A percentile compares a stretch with the other conserved stretches of the same genome.
Evolutionary conservation across 30 jellyfish, hydroid and myxozoan genomes (phyloP).

Genomic region (Turritopsis rubra): DNA sequence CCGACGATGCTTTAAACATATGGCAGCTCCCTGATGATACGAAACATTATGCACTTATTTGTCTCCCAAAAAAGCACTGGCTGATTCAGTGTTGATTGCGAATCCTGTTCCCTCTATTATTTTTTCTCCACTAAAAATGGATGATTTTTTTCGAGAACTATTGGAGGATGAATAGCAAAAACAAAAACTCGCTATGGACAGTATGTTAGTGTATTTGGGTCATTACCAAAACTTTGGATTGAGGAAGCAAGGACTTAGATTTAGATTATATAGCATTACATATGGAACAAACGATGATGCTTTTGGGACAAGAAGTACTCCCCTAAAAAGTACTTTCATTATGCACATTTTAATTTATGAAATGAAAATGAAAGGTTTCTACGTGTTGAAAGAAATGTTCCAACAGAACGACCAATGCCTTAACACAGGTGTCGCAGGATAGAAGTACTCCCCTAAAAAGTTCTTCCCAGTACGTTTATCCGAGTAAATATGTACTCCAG

Average conservation of each 20-base stretch:
- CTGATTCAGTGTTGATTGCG: neutral
- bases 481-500: too few relatives aligned
- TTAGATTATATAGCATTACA: neutral
- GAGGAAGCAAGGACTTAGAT: neutral
- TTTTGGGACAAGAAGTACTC: constrained; percentile 1
- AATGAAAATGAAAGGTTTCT: too few relatives aligned
- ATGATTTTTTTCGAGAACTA: too few relatives aligned
- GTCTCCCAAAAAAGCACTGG: neutral
- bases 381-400: too few relatives aligned
- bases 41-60: neutral
- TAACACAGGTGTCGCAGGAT: too few relatives aligned
- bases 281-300: neutral
- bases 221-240: neutral
- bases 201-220: constrained; percentile 1
- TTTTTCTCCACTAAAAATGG: neutral
- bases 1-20: neutral
- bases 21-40: constrained; percentile 1
- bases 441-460: too few relatives aligned
- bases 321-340: too few relatives aligned
- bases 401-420: too few relatives aligned
- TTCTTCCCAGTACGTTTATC: too few relatives aligned
- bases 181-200: neutral
- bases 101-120: constrained; percentile 1
- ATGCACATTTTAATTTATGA: too few relatives aligned
- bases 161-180: neutral